These are phyloP conservation scores for Falco rusticolus DNA, from an alignment of 2,797 vertebrate species.

Conservation along the genomic window DNA sequence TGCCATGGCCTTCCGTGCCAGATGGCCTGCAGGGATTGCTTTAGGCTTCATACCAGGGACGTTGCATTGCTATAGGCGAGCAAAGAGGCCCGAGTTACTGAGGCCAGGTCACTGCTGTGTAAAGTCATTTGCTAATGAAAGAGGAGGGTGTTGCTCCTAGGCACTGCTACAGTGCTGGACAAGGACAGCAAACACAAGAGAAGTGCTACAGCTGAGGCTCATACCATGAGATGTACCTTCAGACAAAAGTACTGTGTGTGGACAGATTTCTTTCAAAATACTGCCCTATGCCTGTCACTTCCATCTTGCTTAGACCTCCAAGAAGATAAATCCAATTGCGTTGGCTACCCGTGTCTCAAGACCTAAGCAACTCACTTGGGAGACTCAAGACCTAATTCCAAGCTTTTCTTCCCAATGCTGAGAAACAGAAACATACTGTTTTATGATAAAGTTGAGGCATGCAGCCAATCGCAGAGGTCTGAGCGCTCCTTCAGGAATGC, in stretches of 20 bases:
- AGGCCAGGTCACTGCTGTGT: background rate
- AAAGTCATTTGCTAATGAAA: background rate
- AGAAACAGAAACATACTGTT: background rate
- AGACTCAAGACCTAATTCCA: background rate
- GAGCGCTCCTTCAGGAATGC: background rate
- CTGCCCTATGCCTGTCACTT: background rate
- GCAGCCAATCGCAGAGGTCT: background rate
- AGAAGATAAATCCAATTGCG: background rate
- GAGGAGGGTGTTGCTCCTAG: background rate
- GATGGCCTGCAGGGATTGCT: background rate
- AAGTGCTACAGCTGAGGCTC: background rate
- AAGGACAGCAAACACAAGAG: rapidly evolving
- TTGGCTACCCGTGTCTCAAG: background rate
- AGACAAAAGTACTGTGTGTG: rapidly evolving
- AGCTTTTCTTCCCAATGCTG: background rate
- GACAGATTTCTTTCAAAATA: background rate
- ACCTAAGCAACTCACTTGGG: background rate
- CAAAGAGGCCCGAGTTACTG: background rate
- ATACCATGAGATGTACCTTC: background rate
- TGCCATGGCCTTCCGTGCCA: background rate
- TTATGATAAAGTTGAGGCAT: background rate
- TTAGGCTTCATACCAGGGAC: background rate
- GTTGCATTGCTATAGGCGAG: background rate
- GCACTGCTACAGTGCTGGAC: background rate
- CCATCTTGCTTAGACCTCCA: background rate